Conservation (phyloP, 1,140 invertebrate species). For the Centruroides sculpturatus region DNA sequence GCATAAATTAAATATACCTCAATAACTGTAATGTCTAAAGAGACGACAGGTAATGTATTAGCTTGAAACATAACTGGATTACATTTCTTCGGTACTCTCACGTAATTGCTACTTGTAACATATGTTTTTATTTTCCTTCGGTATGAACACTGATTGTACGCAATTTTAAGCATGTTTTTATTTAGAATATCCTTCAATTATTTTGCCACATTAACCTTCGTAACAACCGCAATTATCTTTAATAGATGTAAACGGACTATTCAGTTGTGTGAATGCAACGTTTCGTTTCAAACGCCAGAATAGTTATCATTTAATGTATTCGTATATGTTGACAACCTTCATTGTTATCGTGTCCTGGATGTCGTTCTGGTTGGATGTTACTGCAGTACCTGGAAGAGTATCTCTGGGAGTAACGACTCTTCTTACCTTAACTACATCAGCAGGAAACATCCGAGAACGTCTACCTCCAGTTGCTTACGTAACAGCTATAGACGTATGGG, state of each 20-base stretch:
- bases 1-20: no score
- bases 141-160: no score
- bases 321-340: conserved; percentile 68
- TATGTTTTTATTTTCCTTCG: no score
- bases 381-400: conserved; percentile 31
- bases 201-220: no score
- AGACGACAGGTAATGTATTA: no score
- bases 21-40: no score
- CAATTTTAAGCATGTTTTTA: no score
- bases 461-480: conserved; percentile 23
- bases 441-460: conserved; percentile 17
- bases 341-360: conserved; percentile 41
- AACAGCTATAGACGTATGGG: conserved; percentile 15
- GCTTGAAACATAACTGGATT: no score
- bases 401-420: conserved; percentile 31
- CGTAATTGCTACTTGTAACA: no score
- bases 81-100: no score
- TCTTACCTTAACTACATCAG: conserved; percentile 35
- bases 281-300: conserved; percentile 3
- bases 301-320: conserved; percentile 72
- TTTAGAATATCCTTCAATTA: no score
- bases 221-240: background rate
- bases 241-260: conserved; percentile 7
- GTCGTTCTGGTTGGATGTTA: conserved; percentile 35
- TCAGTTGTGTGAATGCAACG: conserved; percentile 11